These are phyloP conservation scores for Riparia riparia DNA, from an alignment of 2,113 vertebrate species.

Conservation along the genomic window DNA sequence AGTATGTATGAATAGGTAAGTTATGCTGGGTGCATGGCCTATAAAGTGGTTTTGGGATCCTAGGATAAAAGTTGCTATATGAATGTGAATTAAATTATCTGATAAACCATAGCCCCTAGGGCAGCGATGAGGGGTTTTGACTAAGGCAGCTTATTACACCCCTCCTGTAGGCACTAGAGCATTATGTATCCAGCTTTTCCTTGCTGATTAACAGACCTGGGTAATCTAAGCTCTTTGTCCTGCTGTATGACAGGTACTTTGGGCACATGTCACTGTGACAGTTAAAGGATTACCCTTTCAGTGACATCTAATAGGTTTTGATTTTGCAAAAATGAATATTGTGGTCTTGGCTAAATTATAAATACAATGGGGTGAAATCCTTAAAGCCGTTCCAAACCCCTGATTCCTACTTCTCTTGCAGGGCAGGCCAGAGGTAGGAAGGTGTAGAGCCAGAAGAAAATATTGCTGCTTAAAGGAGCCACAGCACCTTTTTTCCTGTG, in stretches of 20 bases:
- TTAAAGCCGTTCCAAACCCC: neutral
- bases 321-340: neutral
- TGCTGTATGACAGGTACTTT: neutral
- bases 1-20: neutral
- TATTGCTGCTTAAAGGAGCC: neutral
- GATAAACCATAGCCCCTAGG: neutral
- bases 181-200: neutral
- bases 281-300: neutral
- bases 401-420: neutral
- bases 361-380: neutral
- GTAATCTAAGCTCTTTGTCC: neutral
- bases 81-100: neutral
- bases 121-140: neutral
- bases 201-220: neutral
- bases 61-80: neutral
- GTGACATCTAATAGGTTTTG: neutral
- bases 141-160: neutral
- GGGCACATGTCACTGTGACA: accelerated
- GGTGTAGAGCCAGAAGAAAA: neutral
- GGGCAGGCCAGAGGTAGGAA: neutral
- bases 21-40: neutral
- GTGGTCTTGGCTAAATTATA: neutral
- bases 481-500: neutral
- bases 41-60: neutral
- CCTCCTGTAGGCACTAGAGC: neutral